These are phyloP conservation scores for Elachura formosa DNA, from an alignment of 2,113 vertebrate species.

Conservation along the genomic window DNA sequence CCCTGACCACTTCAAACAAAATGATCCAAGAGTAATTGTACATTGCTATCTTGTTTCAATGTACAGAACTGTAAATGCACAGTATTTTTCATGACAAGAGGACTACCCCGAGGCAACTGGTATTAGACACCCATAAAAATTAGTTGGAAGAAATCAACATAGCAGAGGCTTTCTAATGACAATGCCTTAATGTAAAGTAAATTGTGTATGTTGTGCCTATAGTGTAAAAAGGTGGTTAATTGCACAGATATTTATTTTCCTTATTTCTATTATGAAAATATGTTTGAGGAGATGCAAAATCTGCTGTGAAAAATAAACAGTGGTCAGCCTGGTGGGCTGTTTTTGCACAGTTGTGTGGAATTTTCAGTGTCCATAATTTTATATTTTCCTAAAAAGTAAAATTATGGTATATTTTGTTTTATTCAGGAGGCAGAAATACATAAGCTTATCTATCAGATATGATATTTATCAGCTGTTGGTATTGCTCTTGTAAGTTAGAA, in stretches of 20 bases:
- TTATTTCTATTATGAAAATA: neutral
- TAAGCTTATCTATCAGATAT: neutral
- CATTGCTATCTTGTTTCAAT: neutral
- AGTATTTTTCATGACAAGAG: neutral
- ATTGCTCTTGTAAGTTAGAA: neutral
- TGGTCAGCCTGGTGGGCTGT: neutral
- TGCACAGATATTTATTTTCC: neutral
- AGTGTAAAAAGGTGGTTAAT: neutral
- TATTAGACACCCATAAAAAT: neutral
- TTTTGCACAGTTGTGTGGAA: neutral
- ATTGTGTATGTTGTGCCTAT: fast-evolving
- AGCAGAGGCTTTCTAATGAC: neutral
- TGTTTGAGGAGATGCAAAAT: neutral
- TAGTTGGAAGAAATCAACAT: neutral
- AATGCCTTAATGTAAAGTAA: neutral
- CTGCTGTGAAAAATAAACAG: neutral
- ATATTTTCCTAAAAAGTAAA: neutral
- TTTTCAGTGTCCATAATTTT: neutral
- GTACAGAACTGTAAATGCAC: neutral
- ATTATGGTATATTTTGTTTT: neutral
- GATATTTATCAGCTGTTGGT: neutral
- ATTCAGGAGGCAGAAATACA: neutral
- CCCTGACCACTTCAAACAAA: neutral
- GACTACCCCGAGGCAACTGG: neutral
- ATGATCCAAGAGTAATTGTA: neutral